Percentiles rank a stretch among this genome's conserved stretches.
Conservation (phyloP, 2,113 vertebrate genomes). For the Coptodon rendalli region DNA sequence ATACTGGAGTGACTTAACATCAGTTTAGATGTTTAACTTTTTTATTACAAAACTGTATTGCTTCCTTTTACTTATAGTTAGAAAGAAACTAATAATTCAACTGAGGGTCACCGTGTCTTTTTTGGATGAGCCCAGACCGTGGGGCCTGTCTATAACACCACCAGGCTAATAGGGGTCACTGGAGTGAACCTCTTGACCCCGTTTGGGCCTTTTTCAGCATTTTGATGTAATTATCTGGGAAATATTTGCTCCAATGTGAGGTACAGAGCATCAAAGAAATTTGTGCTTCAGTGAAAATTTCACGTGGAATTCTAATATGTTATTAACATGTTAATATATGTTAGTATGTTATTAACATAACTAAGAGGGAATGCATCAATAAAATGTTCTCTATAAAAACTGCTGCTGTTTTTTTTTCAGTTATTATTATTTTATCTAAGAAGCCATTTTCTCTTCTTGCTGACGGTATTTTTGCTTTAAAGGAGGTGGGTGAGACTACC, state of each 20-base stretch:
- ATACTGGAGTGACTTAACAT: background rate
- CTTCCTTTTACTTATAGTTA: background rate
- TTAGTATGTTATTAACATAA: background rate
- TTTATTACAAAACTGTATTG: background rate
- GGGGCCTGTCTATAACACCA: background rate
- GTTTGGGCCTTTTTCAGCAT: background rate
- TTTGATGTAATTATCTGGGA: background rate
- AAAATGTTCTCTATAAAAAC: background rate
- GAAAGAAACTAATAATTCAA: background rate
- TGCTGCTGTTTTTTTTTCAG: background rate
- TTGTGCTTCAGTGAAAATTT: background rate
- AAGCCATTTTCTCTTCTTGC: background rate
- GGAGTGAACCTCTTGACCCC: background rate
- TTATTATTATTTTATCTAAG: background rate
- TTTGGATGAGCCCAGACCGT: background rate
- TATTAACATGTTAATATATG: background rate
- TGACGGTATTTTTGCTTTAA: accelerated
- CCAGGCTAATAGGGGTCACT: background rate
- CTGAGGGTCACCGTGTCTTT: accelerated
- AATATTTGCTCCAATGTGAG: background rate
- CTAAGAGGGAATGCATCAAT: background rate
- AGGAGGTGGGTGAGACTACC: background rate
- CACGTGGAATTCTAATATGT: background rate
- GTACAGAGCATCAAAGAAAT: background rate
- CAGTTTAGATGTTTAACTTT: background rate